Conservation (phyloP, 2,113 vertebrate species). For the Erinaceus europaeus region DNA sequence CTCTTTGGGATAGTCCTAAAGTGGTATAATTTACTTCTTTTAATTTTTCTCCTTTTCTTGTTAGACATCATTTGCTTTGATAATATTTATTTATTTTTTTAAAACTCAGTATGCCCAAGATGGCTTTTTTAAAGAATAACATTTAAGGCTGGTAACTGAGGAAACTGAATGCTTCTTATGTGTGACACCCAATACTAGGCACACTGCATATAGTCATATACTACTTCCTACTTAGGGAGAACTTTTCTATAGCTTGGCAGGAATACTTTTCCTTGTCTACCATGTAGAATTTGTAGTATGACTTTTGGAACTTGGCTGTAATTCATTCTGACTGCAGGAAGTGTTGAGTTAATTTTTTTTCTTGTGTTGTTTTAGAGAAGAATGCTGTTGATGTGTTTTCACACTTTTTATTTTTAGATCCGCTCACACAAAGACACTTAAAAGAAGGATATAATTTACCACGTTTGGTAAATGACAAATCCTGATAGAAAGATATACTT, state of each 20-base stretch:
- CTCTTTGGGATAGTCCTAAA: background rate
- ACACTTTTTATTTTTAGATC: constrained; percentile 49
- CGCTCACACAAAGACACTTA: constrained; percentile 23
- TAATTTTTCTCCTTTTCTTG: background rate
- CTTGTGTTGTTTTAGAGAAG: constrained; percentile 17
- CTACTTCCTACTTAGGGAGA: too few relatives aligned
- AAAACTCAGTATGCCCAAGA: background rate
- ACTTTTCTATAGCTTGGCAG: background rate
- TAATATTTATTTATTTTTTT: background rate
- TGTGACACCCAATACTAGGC: background rate
- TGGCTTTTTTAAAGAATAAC: constrained; percentile 15
- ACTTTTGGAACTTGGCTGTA: background rate
- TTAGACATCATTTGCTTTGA: background rate
- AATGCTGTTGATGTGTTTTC: background rate
- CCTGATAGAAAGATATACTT: background rate
- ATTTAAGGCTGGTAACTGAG: background rate
- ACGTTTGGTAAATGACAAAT: background rate
- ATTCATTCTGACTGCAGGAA: background rate
- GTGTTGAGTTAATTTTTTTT: background rate
- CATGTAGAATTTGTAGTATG: background rate
- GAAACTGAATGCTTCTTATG: background rate
- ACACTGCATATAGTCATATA: background rate
- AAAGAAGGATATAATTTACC: constrained; percentile 8
- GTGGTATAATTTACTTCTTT: background rate
- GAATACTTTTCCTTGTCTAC: background rate